Evolutionary conservation across 2,797 vertebrate species (phyloP), one percentile per base, ranked within the genome.

Genomic region (Periophthalmus magnuspinnatus): DNA sequence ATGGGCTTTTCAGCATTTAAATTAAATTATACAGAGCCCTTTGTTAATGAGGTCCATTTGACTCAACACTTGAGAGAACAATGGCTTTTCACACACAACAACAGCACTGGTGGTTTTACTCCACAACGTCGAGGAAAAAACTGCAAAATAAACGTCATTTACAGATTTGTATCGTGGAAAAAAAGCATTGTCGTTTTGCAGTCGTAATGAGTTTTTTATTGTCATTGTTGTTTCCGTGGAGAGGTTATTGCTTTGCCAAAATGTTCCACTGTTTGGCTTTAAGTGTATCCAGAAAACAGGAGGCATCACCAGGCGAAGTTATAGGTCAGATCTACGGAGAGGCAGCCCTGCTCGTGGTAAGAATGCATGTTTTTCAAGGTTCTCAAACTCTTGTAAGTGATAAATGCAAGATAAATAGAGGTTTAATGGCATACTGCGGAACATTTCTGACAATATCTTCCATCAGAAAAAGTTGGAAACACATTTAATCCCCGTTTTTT

Each of bases 31-130:
- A 36, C 33, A 16, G 21, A 14, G 33, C 17, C 17, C 21, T 56
- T 36, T 36, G 65, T 67, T 54, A 55, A 67, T 67, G 33, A 67
- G 65, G 65, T 36, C 32, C 16, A 55, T 36, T 67, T 67, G 50
- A 67, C 48, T 21, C 11, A 54, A 55, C 65, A 21, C 48, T 54
- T 54, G 50, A 67, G 65, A 21, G 50, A 67, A 66, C 64, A 66
- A 67, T 55, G 32, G 10, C 48, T 66, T 66, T 47, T 66, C 62
- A 11, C 63, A 17, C 32, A 48, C 50, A 65, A 50, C 45, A 65
- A 13, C 24, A n/a, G 32, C 16, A n/a, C 24, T 33, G 22, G 22
- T 19, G 36, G 58, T 62, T 41, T 41, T 22, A 45, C 13, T 14
- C 17, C 5, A 41, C 60, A 45, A 41, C 9, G 10, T 11, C 6